Base-by-base conservation (phyloP, 1,140 invertebrate species). In the Dreissena rostriformis region DNA sequence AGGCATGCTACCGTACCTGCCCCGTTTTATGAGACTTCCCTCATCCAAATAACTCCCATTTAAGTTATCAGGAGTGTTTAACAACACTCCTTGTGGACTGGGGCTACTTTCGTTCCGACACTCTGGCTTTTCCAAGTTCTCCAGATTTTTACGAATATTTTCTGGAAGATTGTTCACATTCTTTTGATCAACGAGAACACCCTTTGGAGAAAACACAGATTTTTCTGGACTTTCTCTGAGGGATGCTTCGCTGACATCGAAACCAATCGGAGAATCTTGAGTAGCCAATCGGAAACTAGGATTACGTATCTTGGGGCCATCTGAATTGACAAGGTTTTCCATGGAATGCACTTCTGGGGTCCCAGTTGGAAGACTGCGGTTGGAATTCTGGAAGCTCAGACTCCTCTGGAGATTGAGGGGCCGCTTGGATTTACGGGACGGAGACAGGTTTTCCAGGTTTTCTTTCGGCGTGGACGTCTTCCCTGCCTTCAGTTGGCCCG, bases 1-100 rank as follows among this genome's bases (percentile, higher is more conserved):
- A 57, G 82, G 82, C 82, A 83, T 83, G 55, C 82, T 83, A 26
- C 72, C 71, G 55, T 83, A 83, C 11, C 82, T 63, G 19, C 73
- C 73, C 29, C 82, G 55, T 71, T 77, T 83, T 17, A n/a, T n/a
- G 39, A 51, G 65, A 74, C 71, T 82, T 26, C 71, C 28, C 28
- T 82, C 79, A 15, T 72, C 71, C 12, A 82, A 57, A 29, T 65
- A 82, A 67, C 79, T 82, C 22, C 71, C 79, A 82, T 82, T 74
- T 17, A 82, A 39, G 49, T 74, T 73, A 24, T 66, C 70, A 39
- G 26, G 17, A 57, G 68, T 80, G 15, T 52, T 14, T 49, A 72
- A 29, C 10, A 24, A 53, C 28, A 51, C 51, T 65, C 65, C 61
- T 19, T 57, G 24, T 8, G 55, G 19, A 39, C 15, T 73, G 14